Base-by-base conservation (phyloP, 2,888 invertebrate genomes). In the Myopa testacea region DNA sequence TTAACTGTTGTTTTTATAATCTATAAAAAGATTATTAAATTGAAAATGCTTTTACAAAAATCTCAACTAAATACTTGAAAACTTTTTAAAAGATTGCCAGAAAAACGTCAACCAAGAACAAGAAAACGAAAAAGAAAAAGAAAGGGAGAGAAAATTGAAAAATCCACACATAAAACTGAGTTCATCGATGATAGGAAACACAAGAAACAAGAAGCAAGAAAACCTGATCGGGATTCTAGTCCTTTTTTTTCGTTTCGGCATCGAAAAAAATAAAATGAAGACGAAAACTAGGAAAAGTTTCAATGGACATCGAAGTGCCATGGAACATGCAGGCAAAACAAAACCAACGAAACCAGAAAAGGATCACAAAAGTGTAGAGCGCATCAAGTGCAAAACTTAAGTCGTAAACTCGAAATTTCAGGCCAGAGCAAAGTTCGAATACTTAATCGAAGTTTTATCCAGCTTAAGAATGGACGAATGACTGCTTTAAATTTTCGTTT, bases 301-400 rank as follows among this genome's bases (percentile, higher is more conserved):
- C 71, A 58, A 37, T 70, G 55, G 55, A 55, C 37, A 37, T 55
- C 14, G 58, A n/a, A n/a, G 58, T 14, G 58, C 16, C 16, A 10
- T 62, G 62, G 26, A 34, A n/a, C 19, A 62, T 10, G 62, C n/a
- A 62, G n/a, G 4, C 19, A 71, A 45, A 4, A 26, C 40, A 37
- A 70, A 8, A 55, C 37, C 34, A 34, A 52, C 26, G 16, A 26
- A 19, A 70, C 0, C 38, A 12, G 3, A 63, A 62, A 34, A 74
- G 50, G 63, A 75, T n/a, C 19, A 19, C 19, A 65, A 65, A n/a
- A 45, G 26, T 16, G 52, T 65, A 16, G 37, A 40, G 45, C 5
- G 50, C 60, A 69, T 60, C 40, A 69, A 60, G 45, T 55, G 67
- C 38, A 75, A 69, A 75, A 75, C 45, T 69, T 62, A 45, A 69